Conservation (phyloP, 2,888 invertebrate genomes). For the Archaeoteleia sp. region DNA sequence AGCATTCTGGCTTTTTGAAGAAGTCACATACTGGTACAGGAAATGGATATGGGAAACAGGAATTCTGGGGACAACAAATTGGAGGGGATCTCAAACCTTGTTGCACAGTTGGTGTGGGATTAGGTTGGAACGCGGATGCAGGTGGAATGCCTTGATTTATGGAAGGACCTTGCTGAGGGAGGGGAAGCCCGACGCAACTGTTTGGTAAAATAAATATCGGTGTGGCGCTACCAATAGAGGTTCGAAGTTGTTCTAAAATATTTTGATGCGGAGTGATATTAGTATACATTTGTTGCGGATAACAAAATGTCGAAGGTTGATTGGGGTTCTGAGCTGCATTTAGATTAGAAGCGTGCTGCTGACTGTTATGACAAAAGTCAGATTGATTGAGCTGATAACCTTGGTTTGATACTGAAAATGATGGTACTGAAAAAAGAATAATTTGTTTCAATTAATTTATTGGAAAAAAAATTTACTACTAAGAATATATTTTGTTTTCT, state of each 20-base stretch:
- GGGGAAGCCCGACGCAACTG: constrained; percentile 1
- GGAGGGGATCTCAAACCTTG: not conserved
- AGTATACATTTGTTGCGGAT: constrained; percentile 8
- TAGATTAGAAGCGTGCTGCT: constrained; percentile 4
- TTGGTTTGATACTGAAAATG: constrained; percentile 5
- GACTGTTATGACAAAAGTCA: not conserved
- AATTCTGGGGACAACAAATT: not conserved
- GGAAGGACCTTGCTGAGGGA: not conserved
- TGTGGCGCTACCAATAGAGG: constrained; percentile 3
- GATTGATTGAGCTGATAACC: constrained; percentile 5
- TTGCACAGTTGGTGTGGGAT: not conserved
- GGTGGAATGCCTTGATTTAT: not conserved
- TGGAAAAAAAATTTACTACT: too few relatives aligned
- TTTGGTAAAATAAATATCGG: constrained; percentile 21
- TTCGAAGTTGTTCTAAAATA: constrained; percentile 15
- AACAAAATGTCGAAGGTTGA: not conserved
- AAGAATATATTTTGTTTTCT: too few relatives aligned
- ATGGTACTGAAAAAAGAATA: not conserved
- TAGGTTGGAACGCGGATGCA: not conserved
- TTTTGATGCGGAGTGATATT: not conserved
- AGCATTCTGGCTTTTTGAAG: not conserved
- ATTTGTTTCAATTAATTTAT: too few relatives aligned
- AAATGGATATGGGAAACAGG: constrained; percentile 11
- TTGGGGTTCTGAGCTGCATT: not conserved
- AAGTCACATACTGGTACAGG: constrained; percentile 13